Evolutionary conservation across 2,888 invertebrate genomes (phyloP).

Genomic region (Pemphredon lugubris): DNA sequence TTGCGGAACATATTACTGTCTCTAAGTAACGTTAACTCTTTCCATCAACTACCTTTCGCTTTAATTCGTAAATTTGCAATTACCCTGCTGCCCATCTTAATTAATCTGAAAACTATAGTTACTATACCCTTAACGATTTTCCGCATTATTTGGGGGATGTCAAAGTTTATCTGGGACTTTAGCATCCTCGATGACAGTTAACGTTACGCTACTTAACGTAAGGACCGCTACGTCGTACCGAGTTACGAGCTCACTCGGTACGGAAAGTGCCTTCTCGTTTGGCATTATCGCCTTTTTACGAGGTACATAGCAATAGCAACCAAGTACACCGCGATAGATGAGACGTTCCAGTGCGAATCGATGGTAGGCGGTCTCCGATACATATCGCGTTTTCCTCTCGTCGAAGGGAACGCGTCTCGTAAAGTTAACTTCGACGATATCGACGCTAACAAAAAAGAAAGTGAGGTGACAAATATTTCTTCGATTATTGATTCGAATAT

Average conservation of each 20-base stretch:
- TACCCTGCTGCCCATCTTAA: too few species aligned
- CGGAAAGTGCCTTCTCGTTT: conserved; percentile 28
- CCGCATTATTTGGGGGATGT: conserved; percentile 18
- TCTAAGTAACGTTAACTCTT: too few species aligned
- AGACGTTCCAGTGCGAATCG: conserved; percentile 25
- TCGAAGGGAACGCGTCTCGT: not conserved
- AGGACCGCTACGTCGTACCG: conserved; percentile 2
- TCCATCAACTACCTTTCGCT: too few species aligned
- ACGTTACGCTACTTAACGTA: conserved; percentile 20
- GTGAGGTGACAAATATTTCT: too few species aligned
- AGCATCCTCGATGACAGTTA: conserved; percentile 10
- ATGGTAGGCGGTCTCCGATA: conserved; percentile 26
- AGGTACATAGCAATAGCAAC: conserved; percentile 27
- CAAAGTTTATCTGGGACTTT: conserved; percentile 8
- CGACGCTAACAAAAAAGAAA: conserved; percentile 3
- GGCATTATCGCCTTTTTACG: conserved; percentile 51
- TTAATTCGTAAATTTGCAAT: too few species aligned
- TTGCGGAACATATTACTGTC: too few species aligned
- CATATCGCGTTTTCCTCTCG: conserved; percentile 2
- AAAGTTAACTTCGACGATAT: conserved; percentile 9
- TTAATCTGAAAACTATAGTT: too few species aligned
- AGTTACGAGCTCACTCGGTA: conserved; percentile 15
- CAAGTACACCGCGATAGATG: not conserved
- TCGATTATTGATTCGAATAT: too few species aligned
- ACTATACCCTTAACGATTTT: too few species aligned